phyloP scores from a whole-genome alignment of 2,888 invertebrate species.

The Operophtera brumata region DNA sequence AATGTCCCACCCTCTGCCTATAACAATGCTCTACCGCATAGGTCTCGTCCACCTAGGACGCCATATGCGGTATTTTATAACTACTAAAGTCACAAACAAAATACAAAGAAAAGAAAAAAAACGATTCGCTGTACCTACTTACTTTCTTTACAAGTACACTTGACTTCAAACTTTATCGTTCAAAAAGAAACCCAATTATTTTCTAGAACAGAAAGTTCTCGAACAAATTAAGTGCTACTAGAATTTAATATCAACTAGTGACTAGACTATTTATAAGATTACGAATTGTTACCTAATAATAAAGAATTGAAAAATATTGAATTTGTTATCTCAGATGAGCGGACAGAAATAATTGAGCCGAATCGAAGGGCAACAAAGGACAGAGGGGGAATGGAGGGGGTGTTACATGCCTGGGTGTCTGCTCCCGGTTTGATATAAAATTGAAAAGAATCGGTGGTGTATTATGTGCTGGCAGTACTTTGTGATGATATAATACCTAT shows the following conservation, averaged over 20 bases:
- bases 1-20: too few species aligned
- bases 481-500: constrained; percentile 6
- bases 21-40: too few species aligned
- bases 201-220: too few species aligned
- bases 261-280: constrained; percentile 22
- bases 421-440: constrained; percentile 13
- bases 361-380: constrained; percentile 30
- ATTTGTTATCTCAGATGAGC: constrained; percentile 53
- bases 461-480: constrained; percentile 3
- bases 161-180: too few species aligned
- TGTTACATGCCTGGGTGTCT: constrained; percentile 2
- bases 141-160: too few species aligned
- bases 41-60: too few species aligned
- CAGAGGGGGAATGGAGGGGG: constrained; percentile 7
- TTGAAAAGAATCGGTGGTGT: constrained; percentile 15
- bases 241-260: neutral
- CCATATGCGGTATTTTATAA: too few species aligned
- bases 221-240: too few species aligned
- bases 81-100: too few species aligned
- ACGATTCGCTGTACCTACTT: too few species aligned
- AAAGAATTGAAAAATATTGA: constrained; percentile 40
- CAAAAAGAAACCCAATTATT: too few species aligned
- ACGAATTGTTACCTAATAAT: constrained; percentile 33
- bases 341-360: constrained; percentile 59
- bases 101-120: too few species aligned